Evolutionary conservation across 1,140 invertebrate genomes (phyloP), one percentile per base, ranked within the genome.

Genomic region (Drosophila paulistorum): DNA sequence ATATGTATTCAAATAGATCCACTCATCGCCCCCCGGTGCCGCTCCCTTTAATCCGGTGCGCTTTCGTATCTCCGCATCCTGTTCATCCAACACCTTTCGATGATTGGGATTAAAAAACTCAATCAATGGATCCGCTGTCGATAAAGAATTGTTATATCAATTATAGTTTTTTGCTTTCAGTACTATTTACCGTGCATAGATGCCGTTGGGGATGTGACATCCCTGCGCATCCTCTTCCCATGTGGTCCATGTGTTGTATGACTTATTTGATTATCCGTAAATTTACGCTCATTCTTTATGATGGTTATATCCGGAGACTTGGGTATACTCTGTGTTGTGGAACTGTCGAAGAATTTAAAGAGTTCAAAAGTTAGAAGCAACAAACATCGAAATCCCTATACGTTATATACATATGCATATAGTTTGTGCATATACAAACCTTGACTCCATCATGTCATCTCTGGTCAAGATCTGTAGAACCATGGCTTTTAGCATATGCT

Each of bases 1-100:
- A 79, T 96, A 96, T 73, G 95, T 95, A 20, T 96, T 96, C 54
- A 97, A 89, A 94, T 96, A 96, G 68, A 96, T 94, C 95, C 96
- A 96, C 35, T 94, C 94, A 77, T 95, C 94, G 13, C 94, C 95
- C 17, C 94, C 94, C 0, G 94, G 94, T 0, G 94, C 94, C 0
- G 93, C 93, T 0, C 94, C 94, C 72, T 94, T 94, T 1, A 93
- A 91, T 0, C 94, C 94, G 0, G 93, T 94, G 30, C 91, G 93
- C 59, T 93, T 92, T 85, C 93, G 94, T 65, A 94, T 93, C 20
- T 93, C 93, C 9, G 93, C 93, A 68, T 95, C 95, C 66, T 94
- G 95, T 68, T 94, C 94, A 68, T 95, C 94, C 2, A 95, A 82
- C n/a, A 94, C 94, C 3, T 93, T 89, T 61, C 94, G 92, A 79